A percentile compares a stretch with the other conserved stretches of the same genome.
Evolutionary conservation across 1,140 invertebrate species (phyloP).

Genomic region (Platorchestia sp.): DNA sequence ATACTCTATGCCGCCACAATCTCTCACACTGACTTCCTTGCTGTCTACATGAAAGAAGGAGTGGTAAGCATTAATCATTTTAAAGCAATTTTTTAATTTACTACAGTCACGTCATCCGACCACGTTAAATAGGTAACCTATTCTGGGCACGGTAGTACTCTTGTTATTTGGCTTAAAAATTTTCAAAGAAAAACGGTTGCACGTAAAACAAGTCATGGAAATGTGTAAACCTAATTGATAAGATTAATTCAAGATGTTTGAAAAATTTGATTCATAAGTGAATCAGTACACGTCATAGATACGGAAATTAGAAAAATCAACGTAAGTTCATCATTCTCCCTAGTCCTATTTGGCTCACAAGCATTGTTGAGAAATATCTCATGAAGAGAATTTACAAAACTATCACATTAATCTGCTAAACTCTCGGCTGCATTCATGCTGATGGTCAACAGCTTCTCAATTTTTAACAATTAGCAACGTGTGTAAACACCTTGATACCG

Average conservation of each 20-base stretch:
- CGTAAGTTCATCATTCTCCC: background rate
- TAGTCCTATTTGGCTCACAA: background rate
- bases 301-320: background rate
- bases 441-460: background rate
- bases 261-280: background rate
- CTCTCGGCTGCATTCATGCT: background rate
- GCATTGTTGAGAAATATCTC: background rate
- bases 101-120: background rate
- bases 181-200: background rate
- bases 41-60: conserved; percentile 85
- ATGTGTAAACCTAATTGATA: background rate
- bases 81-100: background rate
- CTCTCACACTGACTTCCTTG: conserved; percentile 82
- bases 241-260: background rate
- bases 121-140: no score
- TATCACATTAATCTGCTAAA: background rate
- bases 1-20: conserved; percentile 85
- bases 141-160: no score
- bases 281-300: background rate
- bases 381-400: background rate
- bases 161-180: background rate
- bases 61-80: conserved; percentile 74
- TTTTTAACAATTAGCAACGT: background rate
- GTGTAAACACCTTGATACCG: background rate
- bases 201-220: background rate